Conservation (phyloP, 2,797 vertebrate genomes). For the Gymnodraco acuticeps region DNA sequence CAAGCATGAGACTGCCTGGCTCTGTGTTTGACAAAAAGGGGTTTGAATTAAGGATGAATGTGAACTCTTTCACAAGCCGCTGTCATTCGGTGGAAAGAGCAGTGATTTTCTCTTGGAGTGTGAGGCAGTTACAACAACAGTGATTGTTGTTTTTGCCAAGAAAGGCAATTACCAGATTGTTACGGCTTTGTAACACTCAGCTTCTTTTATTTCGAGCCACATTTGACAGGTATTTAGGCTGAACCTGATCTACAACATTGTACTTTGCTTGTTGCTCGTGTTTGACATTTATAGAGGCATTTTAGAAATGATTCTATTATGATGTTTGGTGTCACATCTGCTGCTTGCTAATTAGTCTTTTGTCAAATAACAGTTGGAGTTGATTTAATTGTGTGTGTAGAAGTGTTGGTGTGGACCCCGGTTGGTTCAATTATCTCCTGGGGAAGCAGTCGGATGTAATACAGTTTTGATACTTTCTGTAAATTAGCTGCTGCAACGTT, state of each 20-base stretch:
- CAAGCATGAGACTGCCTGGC: constrained; percentile 10
- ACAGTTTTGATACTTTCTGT: constrained; percentile 45
- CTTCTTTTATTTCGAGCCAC: constrained; percentile 13
- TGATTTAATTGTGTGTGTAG: background rate
- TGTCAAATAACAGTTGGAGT: no score
- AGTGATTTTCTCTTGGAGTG: constrained; percentile 33
- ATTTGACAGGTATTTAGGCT: background rate
- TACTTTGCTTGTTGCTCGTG: background rate
- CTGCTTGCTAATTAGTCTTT: constrained; percentile 5
- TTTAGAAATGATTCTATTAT: background rate
- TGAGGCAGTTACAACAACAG: constrained; percentile 4
- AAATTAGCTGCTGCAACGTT: constrained; percentile 38
- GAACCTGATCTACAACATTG: background rate
- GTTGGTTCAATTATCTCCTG: constrained; percentile 47
- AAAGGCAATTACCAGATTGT: background rate
- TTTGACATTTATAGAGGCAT: background rate
- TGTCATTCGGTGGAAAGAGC: constrained; percentile 18
- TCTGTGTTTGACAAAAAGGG: constrained; percentile 9
- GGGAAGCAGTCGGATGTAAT: constrained; percentile 9
- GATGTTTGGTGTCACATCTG: background rate
- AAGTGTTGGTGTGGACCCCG: constrained; percentile 1
- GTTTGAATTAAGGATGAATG: constrained; percentile 40
- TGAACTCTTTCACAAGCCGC: constrained; percentile 23
- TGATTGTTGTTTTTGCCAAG: constrained; percentile 22
- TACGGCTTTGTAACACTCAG: background rate